A percentile compares a stretch with the other conserved stretches of the same genome.
These are phyloP conservation scores for Drosophila trapezifrons DNA, from an alignment of 1,140 invertebrate genomes.

Conservation along the genomic window DNA sequence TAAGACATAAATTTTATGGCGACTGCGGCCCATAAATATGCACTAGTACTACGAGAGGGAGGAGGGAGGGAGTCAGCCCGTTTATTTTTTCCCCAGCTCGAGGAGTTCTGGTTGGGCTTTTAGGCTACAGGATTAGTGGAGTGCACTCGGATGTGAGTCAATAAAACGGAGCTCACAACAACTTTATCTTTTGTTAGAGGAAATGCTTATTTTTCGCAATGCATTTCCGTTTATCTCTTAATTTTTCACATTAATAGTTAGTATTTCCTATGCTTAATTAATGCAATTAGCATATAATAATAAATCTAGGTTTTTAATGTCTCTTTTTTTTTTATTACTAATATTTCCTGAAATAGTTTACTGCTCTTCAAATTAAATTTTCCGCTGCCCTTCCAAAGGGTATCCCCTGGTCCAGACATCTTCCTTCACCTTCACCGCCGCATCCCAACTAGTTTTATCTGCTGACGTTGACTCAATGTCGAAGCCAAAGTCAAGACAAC, in stretches of 20 bases:
- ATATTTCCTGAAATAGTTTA: not conserved
- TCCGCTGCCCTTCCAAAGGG: not conserved
- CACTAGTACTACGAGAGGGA: constrained; percentile 18
- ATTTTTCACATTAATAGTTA: not conserved
- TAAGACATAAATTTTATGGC: constrained; percentile 73
- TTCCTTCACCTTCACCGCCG: too few species aligned
- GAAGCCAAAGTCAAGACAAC: constrained; percentile 38
- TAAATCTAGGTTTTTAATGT: too few species aligned
- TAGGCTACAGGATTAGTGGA: constrained; percentile 2
- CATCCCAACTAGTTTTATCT: constrained; percentile 37
- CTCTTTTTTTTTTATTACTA: not conserved
- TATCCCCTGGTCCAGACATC: not conserved
- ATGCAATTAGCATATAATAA: not conserved
- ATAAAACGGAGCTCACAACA: constrained; percentile 8
- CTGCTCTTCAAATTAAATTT: not conserved
- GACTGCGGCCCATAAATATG: constrained; percentile 75
- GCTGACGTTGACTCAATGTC: constrained; percentile 69
- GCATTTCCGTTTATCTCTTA: not conserved
- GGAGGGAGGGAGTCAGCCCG: constrained; percentile 7
- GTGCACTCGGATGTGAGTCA: not conserved
- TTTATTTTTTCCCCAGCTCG: not conserved
- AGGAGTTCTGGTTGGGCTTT: constrained; percentile 18
- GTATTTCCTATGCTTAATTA: not conserved
- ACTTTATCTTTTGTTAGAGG: too few species aligned
- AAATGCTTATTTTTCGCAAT: not conserved